Evolutionary conservation across 2,113 vertebrate genomes (phyloP), one percentile per base, ranked within the genome.

Genomic region (Falcunculus frontatus): DNA sequence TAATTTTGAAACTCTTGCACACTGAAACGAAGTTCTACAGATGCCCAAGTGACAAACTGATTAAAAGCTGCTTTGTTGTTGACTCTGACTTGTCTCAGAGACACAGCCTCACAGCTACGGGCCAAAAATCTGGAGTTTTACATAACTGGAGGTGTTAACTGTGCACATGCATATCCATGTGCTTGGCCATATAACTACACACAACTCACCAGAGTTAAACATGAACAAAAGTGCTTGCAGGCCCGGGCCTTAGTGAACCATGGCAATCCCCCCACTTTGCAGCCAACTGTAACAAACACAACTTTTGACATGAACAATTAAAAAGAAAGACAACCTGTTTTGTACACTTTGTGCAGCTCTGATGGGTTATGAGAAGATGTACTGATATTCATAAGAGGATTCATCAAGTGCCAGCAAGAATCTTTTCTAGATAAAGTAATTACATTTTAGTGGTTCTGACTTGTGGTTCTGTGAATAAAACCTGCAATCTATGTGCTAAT

Each of bases 141-240:
- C 33, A 12, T 62, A 91, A 94, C 49, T 23, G 33, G 75, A 76
- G 42, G 57, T 20, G 26, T 30, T 78, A 86, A 77, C 23, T 64
- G 68, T 47, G 72, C 67, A 73, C 65, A 77, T 65, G 39, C 19
- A 25, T n/a, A 62, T 47, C 57, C 87, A 73, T 3, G 67, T 79
- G 78, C 78, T 62, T 69, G 84, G n/a, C 63, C 67, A 73, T 55
- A 12, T n/a, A 59, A 62, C 39, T 27, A 39, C 30, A 37, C 55
- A 49, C 44, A 49, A n/a, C 0, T 5, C 35, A 23, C 19, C 64
- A 46, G 39, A 78, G 93, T 93, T 95, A 87, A 96, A 94, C 39
- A 95, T 67, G 87, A 96, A 94, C 93, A 90, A 73, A 96, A 90
- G 70, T 87, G 32, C 55, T 73, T 37, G 56, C 49, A 78, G 60